A percentile compares a stretch with the other conserved stretches of the same genome.
Evolutionary conservation across 2,113 vertebrate species (phyloP).

Genomic region (Chamaetylas fuelleborni): DNA sequence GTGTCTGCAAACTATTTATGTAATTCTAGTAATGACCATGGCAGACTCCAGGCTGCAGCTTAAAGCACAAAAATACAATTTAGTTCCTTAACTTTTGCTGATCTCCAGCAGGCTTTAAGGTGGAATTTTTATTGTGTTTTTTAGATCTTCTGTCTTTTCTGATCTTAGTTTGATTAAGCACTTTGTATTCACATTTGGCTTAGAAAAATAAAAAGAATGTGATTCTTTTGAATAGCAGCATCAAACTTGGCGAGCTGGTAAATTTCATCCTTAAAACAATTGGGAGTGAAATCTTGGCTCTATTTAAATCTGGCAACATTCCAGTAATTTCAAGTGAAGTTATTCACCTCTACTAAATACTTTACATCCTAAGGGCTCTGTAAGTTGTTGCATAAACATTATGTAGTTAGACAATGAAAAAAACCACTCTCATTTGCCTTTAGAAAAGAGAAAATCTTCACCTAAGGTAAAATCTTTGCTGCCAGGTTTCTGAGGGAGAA

Average conservation of each 20-base stretch:
- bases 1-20: background rate
- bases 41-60: background rate
- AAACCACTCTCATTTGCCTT: background rate
- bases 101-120: background rate
- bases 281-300: background rate
- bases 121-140: background rate
- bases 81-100: background rate
- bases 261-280: background rate
- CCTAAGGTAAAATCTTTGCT: background rate
- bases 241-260: background rate
- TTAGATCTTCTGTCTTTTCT: background rate
- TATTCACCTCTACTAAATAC: background rate
- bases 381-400: background rate
- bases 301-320: background rate
- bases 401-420: background rate
- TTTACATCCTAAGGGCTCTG: background rate
- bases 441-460: slow-evolving; percentile 13
- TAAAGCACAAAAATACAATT: background rate
- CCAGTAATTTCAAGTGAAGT: background rate
- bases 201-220: background rate
- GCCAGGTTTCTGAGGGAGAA: background rate
- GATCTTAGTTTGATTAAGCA: background rate
- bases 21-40: background rate
- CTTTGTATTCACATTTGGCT: background rate
- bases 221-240: background rate